Base-by-base conservation (phyloP, 37 sponge, comb jelly and placozoan species). In the Cliona cf. orientalis region DNA sequence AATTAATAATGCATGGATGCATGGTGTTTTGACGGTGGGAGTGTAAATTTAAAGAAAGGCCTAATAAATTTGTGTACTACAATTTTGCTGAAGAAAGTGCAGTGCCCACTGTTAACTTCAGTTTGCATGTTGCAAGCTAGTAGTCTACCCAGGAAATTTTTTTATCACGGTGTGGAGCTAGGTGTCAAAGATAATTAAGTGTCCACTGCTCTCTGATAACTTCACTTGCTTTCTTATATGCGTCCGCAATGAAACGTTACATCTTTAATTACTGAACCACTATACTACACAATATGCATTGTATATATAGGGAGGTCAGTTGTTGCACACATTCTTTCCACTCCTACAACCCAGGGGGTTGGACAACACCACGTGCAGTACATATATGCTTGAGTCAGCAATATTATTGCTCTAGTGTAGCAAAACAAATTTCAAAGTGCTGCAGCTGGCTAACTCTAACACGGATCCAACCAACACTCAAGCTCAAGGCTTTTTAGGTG, bases 311-410 rank as follows among this genome's bases (percentile, higher is more conserved):
- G 80, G 22, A 46, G 36, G 35, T 14, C 17, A n/a, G 56, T 67
- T 46, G 69, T 69, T 12, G 80, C 80, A 22, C 33, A 49, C 11
- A 80, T 69, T 29, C n/a, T 38, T 35, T 38, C 25, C 28, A 32
- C 38, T 55, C 80, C 80, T n/a, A 57, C 80, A 25, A 46, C 69
- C 17, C 37, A 26, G n/a, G n/a, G n/a, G n/a, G n/a, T n/a, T n/a
- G n/a, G n/a, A n/a, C n/a, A n/a, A n/a, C n/a, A n/a, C n/a, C n/a
- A n/a, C n/a, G n/a, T n/a, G n/a, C n/a, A n/a, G n/a, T n/a, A n/a
- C n/a, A n/a, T n/a, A n/a, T n/a, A n/a, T n/a, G n/a, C n/a, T n/a
- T n/a, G n/a, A n/a, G n/a, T n/a, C n/a, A n/a, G n/a, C n/a, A n/a
- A n/a, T n/a, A n/a, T n/a, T n/a, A n/a, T n/a, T n/a, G n/a, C n/a